Evolutionary conservation across 2,797 vertebrate species (phyloP).

Genomic region (Tadarida brasiliensis): DNA sequence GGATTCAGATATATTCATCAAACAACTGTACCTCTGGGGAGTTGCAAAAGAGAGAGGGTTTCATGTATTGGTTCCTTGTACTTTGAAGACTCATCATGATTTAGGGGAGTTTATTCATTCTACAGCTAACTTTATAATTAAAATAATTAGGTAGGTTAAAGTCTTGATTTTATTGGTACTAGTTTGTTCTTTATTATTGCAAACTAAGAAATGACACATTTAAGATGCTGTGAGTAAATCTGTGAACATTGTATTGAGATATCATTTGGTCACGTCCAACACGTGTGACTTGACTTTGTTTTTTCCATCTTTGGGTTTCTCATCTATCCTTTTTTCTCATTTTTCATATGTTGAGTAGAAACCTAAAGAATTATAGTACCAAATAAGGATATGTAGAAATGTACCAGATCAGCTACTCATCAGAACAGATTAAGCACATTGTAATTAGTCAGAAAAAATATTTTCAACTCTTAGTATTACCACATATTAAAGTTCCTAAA

Average conservation of each 20-base stretch:
- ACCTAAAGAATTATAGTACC: background rate
- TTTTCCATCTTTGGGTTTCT: background rate
- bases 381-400: background rate
- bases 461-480: constrained; percentile 46
- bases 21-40: background rate
- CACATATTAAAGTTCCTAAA: constrained; percentile 37
- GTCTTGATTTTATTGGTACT: background rate
- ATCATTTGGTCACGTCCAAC: background rate
- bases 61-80: background rate
- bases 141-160: constrained; percentile 42
- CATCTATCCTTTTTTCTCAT: background rate
- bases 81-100: background rate
- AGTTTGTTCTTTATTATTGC: background rate
- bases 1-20: constrained; percentile 7
- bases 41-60: background rate
- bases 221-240: background rate
- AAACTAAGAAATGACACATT: constrained; percentile 35
- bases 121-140: background rate
- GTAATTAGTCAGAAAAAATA: constrained; percentile 19
- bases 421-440: background rate
- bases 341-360: constrained; percentile 19
- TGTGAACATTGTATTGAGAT: background rate
- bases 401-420: background rate
- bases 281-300: background rate
- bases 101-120: background rate